phyloP scores from a whole-genome alignment of 2,113 vertebrate genomes.

The Toxostoma redivivum region DNA sequence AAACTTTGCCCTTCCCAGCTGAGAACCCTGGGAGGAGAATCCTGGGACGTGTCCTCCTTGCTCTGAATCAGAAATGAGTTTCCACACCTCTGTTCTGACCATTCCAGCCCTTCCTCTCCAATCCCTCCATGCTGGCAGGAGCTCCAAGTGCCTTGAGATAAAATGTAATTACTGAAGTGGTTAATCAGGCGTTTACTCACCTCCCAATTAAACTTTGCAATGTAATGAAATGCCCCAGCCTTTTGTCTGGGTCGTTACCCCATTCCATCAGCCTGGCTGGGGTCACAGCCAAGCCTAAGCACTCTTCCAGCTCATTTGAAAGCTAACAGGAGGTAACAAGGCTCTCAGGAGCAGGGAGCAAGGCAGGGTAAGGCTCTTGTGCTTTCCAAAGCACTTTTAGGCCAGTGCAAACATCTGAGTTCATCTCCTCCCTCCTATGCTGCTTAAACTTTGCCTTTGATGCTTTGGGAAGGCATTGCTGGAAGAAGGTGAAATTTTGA shows the following conservation, averaged over 20 bases:
- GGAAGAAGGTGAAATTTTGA: neutral
- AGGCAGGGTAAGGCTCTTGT: neutral
- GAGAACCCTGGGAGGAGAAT: neutral
- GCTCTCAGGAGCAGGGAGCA: neutral
- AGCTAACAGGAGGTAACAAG: neutral
- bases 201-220: neutral
- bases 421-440: neutral
- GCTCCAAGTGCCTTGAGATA: neutral
- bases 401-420: neutral
- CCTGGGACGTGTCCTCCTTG: fast-evolving
- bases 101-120: neutral
- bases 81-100: neutral
- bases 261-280: neutral
- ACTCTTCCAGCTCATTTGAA: neutral
- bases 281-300: neutral
- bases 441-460: neutral
- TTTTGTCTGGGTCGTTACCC: neutral
- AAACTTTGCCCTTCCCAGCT: neutral
- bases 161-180: neutral
- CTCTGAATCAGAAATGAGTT: fast-evolving
- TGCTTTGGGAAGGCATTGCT: neutral
- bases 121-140: neutral
- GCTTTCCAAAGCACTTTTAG: neutral
- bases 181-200: constrained; percentile 12
- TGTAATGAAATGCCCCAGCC: neutral